phyloP scores from a whole-genome alignment of 2,888 invertebrate genomes.

The Polymixis lichenea region DNA sequence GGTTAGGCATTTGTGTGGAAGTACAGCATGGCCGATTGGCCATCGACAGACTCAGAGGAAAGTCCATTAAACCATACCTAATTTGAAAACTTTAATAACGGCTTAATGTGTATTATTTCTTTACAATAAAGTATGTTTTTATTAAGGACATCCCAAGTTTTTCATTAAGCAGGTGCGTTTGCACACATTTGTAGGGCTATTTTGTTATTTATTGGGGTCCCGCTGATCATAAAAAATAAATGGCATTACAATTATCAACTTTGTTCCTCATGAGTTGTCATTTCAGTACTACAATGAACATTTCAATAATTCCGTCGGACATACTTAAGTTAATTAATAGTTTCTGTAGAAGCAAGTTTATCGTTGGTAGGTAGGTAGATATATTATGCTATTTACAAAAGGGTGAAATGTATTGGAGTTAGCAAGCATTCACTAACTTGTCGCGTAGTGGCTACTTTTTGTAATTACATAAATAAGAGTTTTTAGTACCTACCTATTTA shows the following conservation, averaged over 20 bases:
- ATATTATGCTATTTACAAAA: conserved; percentile 34
- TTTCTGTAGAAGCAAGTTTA: conserved; percentile 42
- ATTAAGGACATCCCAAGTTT: conserved; percentile 81
- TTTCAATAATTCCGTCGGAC: conserved; percentile 74
- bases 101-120: conserved; percentile 65
- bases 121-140: conserved; percentile 73
- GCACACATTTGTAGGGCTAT: conserved; percentile 77
- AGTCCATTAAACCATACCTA: conserved; percentile 26
- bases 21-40: not conserved
- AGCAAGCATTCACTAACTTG: conserved; percentile 27
- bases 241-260: conserved; percentile 83
- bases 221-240: conserved; percentile 80
- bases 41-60: not conserved
- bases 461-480: conserved; percentile 5
- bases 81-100: conserved; percentile 67
- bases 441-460: conserved; percentile 7
- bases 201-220: conserved; percentile 78
- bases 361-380: conserved; percentile 14
- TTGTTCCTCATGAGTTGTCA: conserved; percentile 76
- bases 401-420: conserved; percentile 32
- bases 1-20: not conserved
- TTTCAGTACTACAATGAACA: conserved; percentile 74
- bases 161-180: conserved; percentile 82
- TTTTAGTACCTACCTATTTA: conserved; percentile 4
- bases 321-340: conserved; percentile 72